Conservation (phyloP, 2,888 invertebrate species). For the Ochropleura plecta region DNA sequence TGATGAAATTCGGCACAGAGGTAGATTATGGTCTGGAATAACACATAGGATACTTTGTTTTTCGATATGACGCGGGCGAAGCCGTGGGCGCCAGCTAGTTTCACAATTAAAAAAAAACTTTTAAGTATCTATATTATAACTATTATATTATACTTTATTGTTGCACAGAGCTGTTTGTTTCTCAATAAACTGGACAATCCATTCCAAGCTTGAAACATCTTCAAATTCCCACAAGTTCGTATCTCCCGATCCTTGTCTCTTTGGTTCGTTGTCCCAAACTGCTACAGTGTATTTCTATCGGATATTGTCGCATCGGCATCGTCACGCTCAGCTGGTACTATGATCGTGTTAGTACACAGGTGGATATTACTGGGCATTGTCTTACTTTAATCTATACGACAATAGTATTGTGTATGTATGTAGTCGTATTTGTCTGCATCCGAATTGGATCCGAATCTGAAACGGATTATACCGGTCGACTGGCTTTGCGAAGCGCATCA, state of each 20-base stretch:
- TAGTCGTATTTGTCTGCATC: background rate
- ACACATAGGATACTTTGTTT: no score
- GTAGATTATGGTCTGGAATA: no score
- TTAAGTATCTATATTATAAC: no score
- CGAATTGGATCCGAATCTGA: background rate
- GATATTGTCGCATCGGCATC: conserved; percentile 28
- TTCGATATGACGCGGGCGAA: no score
- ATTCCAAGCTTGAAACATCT: background rate
- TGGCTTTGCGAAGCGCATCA: background rate
- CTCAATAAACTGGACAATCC: background rate
- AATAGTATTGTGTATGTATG: conserved; percentile 1
- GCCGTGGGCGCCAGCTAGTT: no score
- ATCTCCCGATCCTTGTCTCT: background rate
- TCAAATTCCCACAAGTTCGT: background rate
- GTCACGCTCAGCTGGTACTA: conserved; percentile 2
- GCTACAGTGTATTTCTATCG: conserved; percentile 29
- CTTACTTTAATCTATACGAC: conserved; percentile 18
- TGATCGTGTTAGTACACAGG: conserved; percentile 46
- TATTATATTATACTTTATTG: no score
- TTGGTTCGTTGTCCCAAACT: background rate
- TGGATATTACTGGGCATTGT: conserved; percentile 32
- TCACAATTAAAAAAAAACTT: no score
- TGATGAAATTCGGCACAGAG: no score
- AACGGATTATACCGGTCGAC: background rate
- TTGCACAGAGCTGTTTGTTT: background rate